Conservation (phyloP, 1,140 invertebrate genomes). For the Panonychus citri region DNA sequence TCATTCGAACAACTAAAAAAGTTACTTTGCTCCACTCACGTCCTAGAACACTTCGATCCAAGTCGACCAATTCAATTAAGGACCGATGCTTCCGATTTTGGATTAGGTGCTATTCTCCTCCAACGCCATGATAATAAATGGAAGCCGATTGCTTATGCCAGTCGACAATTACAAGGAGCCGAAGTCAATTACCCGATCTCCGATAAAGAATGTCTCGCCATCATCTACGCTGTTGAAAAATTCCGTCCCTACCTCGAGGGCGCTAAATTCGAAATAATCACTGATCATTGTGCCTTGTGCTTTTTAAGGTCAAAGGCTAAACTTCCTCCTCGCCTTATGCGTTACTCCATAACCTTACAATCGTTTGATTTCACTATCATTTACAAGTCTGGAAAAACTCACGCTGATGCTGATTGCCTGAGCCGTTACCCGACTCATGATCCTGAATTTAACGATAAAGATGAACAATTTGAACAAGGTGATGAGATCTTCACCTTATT, state of each 20-base stretch:
- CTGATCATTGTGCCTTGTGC: constrained; percentile 14
- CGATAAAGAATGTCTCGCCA: constrained; percentile 14
- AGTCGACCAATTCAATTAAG: not conserved
- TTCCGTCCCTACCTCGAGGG: constrained; percentile 17
- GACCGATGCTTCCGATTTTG: constrained; percentile 10
- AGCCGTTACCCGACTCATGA: not conserved
- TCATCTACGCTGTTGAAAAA: constrained; percentile 14
- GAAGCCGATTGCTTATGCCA: constrained; percentile 9
- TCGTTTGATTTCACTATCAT: constrained; percentile 12
- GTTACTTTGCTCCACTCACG: constrained; percentile 13
- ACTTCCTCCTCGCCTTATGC: constrained; percentile 2
- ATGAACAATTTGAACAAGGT: not conserved
- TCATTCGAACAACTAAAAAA: constrained; percentile 23
- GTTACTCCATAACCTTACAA: constrained; percentile 13
- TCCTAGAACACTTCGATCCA: constrained; percentile 8
- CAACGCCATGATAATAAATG: constrained; percentile 3
- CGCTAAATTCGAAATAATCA: constrained; percentile 14
- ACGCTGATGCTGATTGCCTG: constrained; percentile 6
- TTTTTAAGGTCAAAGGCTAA: constrained; percentile 1
- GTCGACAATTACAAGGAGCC: constrained; percentile 3
- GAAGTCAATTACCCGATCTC: constrained; percentile 13
- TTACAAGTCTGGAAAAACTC: constrained; percentile 8
- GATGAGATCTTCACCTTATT: no score
- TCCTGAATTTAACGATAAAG: not conserved
- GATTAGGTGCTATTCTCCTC: constrained; percentile 10